Percentiles rank a stretch among this genome's conserved stretches.
These are phyloP conservation scores for Morone saxatilis DNA, from an alignment of 2,113 vertebrate species.

Conservation along the genomic window DNA sequence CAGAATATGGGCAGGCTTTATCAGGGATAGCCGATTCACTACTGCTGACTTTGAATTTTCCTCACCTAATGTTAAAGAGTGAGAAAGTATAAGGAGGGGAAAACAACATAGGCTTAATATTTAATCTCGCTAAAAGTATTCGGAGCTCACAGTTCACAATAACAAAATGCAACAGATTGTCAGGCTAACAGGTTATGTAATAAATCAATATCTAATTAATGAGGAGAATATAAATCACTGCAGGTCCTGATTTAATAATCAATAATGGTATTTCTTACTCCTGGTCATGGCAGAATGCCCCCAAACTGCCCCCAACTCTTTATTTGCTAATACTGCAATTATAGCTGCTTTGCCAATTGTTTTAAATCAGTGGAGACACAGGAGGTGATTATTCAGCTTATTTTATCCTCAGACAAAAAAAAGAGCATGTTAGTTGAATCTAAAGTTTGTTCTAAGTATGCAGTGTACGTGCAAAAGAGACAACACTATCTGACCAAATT, in stretches of 20 bases:
- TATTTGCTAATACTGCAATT: conserved; percentile 66
- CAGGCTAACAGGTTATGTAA: conserved; percentile 69
- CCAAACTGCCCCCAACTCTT: conserved; percentile 59
- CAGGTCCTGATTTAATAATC: conserved; percentile 71
- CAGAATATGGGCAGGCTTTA: conserved; percentile 60
- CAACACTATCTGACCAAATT: neutral
- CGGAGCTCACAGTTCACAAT: conserved; percentile 58
- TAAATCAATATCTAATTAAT: conserved; percentile 82
- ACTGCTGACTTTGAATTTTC: conserved; percentile 59
- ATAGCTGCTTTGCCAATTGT: conserved; percentile 39
- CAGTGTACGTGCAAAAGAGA: neutral
- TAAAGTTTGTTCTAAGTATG: neutral
- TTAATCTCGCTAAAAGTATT: conserved; percentile 75
- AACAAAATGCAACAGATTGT: conserved; percentile 64
- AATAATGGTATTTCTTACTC: conserved; percentile 70
- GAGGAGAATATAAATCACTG: conserved; percentile 75
- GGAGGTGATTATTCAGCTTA: conserved; percentile 36
- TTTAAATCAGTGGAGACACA: conserved; percentile 45
- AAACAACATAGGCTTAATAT: conserved; percentile 67
- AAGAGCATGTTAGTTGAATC: neutral
- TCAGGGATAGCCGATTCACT: conserved; percentile 48
- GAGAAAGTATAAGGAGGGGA: conserved; percentile 39
- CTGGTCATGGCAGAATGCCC: conserved; percentile 61
- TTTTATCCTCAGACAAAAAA: conserved; percentile 13
- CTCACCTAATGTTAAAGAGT: conserved; percentile 38